phyloP scores from a whole-genome alignment of 2,888 invertebrate genomes.

The Tuberolachnus salignus region DNA sequence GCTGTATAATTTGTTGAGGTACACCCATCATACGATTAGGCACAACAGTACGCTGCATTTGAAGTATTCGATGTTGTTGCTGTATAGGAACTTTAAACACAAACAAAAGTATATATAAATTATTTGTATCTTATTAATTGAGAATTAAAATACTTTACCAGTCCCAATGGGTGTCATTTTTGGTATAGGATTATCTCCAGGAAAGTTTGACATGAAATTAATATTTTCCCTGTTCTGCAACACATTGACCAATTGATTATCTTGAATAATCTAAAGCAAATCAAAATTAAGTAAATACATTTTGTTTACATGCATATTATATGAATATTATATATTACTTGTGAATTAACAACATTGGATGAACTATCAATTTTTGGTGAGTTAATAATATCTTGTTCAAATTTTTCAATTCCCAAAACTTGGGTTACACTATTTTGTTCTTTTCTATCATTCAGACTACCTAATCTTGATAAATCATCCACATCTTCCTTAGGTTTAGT shows the following conservation, averaged over 20 bases:
- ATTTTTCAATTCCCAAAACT: slow-evolving; percentile 51
- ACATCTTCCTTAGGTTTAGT: slow-evolving; percentile 47
- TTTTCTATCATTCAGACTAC: slow-evolving; percentile 43
- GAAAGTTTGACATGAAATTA: slow-evolving; percentile 44
- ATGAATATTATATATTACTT: slow-evolving; percentile 28
- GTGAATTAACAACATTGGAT: slow-evolving; percentile 24
- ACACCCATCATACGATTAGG: slow-evolving; percentile 41
- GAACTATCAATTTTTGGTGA: slow-evolving; percentile 48
- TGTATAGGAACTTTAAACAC: slow-evolving; percentile 44
- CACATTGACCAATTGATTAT: slow-evolving; percentile 43
- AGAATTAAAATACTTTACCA: slow-evolving; percentile 26
- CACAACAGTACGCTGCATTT: slow-evolving; percentile 53
- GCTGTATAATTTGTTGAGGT: slow-evolving; percentile 37
- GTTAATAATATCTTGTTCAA: slow-evolving; percentile 48
- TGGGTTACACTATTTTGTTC: slow-evolving; percentile 46
- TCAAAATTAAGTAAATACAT: background rate
- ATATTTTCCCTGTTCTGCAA: slow-evolving; percentile 51
- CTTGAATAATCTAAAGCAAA: slow-evolving; percentile 43
- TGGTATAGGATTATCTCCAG: slow-evolving; percentile 34
- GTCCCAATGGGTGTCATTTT: slow-evolving; percentile 44
- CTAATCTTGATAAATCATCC: slow-evolving; percentile 34
- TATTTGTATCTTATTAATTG: background rate
- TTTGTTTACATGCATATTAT: background rate
- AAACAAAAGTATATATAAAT: slow-evolving; percentile 25
- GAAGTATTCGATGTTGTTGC: slow-evolving; percentile 58